These are phyloP conservation scores for Dunckerocampus dactyliophorus DNA, from an alignment of 2,113 vertebrate genomes.

Conservation along the genomic window DNA sequence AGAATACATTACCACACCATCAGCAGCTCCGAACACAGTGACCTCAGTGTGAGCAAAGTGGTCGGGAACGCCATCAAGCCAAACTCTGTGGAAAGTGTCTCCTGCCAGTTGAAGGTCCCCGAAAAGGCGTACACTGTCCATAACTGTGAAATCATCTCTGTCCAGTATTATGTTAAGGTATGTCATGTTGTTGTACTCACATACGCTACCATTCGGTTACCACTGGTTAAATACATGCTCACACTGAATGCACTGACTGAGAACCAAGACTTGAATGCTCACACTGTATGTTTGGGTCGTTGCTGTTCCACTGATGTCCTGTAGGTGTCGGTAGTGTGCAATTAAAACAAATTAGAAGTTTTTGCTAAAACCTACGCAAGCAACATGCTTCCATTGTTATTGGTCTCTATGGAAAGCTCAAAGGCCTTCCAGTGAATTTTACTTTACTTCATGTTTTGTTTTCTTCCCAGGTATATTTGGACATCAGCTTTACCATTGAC, in stretches of 20 bases:
- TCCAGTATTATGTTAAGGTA: slow-evolving; percentile 61
- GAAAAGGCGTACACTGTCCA: slow-evolving; percentile 8
- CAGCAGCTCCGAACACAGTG: rapidly evolving
- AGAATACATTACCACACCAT: slow-evolving; percentile 26
- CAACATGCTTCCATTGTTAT: too few species aligned
- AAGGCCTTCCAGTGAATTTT: neutral
- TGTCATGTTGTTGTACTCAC: neutral
- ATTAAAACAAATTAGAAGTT: too few species aligned
- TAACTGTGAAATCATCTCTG: slow-evolving; percentile 56
- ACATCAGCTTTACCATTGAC: slow-evolving; percentile 55
- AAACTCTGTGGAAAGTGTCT: slow-evolving; percentile 31
- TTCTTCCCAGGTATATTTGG: slow-evolving; percentile 60
- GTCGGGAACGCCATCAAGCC: slow-evolving; percentile 28
- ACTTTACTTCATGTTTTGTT: slow-evolving; percentile 9
- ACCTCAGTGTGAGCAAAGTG: slow-evolving; percentile 28
- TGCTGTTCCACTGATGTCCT: too few species aligned
- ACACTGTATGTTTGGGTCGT: too few species aligned
- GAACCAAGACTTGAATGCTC: too few species aligned
- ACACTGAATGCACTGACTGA: too few species aligned
- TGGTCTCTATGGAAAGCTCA: too few species aligned
- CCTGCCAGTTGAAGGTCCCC: slow-evolving; percentile 50
- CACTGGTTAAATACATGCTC: too few species aligned
- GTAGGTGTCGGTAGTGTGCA: too few species aligned
- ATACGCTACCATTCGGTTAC: too few species aligned
- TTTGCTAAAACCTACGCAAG: too few species aligned